Conservation (phyloP, 2,113 vertebrate species). For the Colossoma macropomum region DNA sequence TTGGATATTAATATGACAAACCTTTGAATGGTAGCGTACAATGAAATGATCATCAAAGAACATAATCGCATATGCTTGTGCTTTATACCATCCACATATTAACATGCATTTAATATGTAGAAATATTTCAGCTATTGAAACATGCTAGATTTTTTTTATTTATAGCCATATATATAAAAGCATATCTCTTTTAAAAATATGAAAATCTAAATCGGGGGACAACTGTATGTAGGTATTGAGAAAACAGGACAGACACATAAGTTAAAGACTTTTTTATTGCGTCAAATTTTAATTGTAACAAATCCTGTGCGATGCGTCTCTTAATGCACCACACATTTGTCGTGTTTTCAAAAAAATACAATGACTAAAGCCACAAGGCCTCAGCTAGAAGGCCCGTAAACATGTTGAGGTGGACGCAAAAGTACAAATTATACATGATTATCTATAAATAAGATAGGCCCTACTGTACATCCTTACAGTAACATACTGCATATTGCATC, state of each 20-base stretch:
- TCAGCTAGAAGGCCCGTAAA: not conserved
- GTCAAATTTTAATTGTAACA: not conserved
- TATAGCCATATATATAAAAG: not conserved
- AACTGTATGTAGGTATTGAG: not conserved
- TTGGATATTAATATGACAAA: too few species aligned
- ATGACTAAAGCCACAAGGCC: slow-evolving; percentile 25
- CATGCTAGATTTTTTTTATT: not conserved
- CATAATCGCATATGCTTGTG: too few species aligned
- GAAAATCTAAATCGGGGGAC: too few species aligned
- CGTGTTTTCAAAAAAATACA: slow-evolving; percentile 7
- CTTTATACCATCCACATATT: too few species aligned
- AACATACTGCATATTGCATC: slow-evolving; percentile 43
- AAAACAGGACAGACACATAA: not conserved
- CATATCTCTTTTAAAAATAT: too few species aligned
- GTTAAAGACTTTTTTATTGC: not conserved
- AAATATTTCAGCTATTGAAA: not conserved
- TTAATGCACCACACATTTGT: not conserved
- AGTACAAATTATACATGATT: not conserved
- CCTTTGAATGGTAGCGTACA: too few species aligned
- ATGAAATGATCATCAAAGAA: too few species aligned
- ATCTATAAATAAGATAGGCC: slow-evolving; percentile 25
- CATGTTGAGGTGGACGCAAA: not conserved
- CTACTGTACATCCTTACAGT: slow-evolving; percentile 37
- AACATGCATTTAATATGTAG: too few species aligned
- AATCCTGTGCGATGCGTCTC: not conserved